A percentile compares a stretch with the other conserved stretches of the same genome.
These are phyloP conservation scores for Petrophora chlorosata DNA, from an alignment of 2,888 invertebrate genomes.

Conservation along the genomic window DNA sequence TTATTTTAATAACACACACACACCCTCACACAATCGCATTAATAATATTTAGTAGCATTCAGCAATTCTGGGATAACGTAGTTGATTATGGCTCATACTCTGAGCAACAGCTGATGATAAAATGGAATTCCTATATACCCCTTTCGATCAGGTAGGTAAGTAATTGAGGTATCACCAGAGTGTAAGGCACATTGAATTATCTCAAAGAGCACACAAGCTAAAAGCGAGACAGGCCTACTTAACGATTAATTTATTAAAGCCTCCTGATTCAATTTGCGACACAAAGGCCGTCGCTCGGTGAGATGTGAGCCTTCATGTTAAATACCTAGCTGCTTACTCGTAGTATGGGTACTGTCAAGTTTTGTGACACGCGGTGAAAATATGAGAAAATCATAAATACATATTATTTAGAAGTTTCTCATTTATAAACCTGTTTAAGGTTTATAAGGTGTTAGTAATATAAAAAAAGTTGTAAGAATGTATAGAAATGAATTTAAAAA, in stretches of 20 bases:
- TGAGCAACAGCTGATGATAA: too few species aligned
- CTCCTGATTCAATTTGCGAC: slow-evolving; percentile 66
- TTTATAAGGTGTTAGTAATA: too few species aligned
- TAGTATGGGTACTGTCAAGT: background rate
- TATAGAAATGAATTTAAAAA: too few species aligned
- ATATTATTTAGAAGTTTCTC: background rate
- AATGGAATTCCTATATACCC: too few species aligned
- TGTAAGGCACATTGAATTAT: slow-evolving; percentile 64
- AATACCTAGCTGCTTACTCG: slow-evolving; percentile 2
- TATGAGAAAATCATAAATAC: background rate
- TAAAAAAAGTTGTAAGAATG: too few species aligned
- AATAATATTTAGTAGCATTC: too few species aligned
- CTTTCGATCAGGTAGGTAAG: slow-evolving; percentile 1
- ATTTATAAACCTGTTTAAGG: too few species aligned
- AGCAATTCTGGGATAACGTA: too few species aligned
- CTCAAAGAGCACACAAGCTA: slow-evolving; percentile 29
- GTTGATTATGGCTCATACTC: too few species aligned
- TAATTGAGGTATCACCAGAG: slow-evolving; percentile 22
- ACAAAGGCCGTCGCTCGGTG: slow-evolving; percentile 51
- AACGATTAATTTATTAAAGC: slow-evolving; percentile 64
- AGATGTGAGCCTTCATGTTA: slow-evolving; percentile 29
- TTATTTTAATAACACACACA: too few species aligned
- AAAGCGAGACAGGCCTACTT: slow-evolving; percentile 60
- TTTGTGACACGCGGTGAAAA: background rate
- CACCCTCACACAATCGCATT: too few species aligned